Evolutionary conservation across 2,888 invertebrate species (phyloP), one percentile per base, ranked within the genome.

Genomic region (Tetranychus truncatus): DNA sequence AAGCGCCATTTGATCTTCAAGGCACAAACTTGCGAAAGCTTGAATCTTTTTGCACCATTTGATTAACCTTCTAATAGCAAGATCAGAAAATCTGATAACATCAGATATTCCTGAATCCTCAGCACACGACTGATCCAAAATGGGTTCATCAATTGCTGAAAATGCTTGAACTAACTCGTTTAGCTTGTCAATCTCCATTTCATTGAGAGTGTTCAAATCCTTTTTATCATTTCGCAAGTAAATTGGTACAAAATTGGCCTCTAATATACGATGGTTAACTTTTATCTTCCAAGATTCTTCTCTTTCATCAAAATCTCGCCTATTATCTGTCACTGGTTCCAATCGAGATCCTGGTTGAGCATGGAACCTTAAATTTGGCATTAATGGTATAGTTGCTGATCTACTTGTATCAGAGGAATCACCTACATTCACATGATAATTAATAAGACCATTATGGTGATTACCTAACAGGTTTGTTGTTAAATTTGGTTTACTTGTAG

Each of bases 21-120:
- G 92, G 81, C 92, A 92, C 87, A 96, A 89, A 81, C 89, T 90
- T 82, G 91, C 91, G 83, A 97, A 97, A 3, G 92, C 91, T 81
- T 82, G 83, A 73, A 87, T 82, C 78, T 84, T 83, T 79, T 87
- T 87, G 15, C 86, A 85, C 84, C 87, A 87, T 80, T 85, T 85
- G 76, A 87, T 87, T 45, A 87, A 82, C 75, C 95, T 86, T 77
- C 94, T 85, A 78, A 97, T 94, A 5, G 94, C 94, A 75, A 94
- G 88, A 4, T 95, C 94, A 0, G 93, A 93, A 80, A 95, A 85
- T 85, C 93, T 93, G 78, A 93, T 91, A 45, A 93, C 89, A 80
- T 90, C 91, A 21, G 34, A 24, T 11, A 69, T 20, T 9, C 34
- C 20, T 0, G 69, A 24, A 21, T 69, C 34, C 24, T 24, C 69